phyloP scores from a whole-genome alignment of 1,140 invertebrate species.

The Venustaconcha ellipsiformis region DNA sequence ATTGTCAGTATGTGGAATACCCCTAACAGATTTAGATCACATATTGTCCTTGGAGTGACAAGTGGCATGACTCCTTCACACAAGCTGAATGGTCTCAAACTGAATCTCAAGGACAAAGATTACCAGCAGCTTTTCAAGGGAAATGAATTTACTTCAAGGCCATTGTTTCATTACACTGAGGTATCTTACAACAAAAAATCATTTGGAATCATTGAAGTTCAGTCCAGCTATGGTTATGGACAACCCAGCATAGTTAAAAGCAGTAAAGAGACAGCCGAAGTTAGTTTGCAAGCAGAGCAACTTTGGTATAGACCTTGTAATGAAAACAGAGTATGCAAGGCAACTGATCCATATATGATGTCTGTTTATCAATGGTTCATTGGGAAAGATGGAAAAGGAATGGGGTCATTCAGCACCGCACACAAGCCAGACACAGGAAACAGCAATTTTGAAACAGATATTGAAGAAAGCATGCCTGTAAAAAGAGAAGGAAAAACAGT shows the following conservation, averaged over 20 bases:
- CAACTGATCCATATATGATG: slow-evolving; percentile 4
- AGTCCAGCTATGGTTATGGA: slow-evolving; percentile 16
- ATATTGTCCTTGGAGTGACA: slow-evolving; percentile 21
- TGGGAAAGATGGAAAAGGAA: background rate
- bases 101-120: background rate
- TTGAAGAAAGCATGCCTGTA: too few relatives aligned
- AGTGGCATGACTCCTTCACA: background rate
- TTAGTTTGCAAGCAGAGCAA: slow-evolving; percentile 10
- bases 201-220: slow-evolving; percentile 19
- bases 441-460: too few relatives aligned
- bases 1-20: slow-evolving; percentile 30
- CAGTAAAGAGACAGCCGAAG: background rate
- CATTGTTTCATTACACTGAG: background rate
- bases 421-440: too few relatives aligned
- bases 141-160: slow-evolving; percentile 9
- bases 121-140: background rate
- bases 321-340: slow-evolving; percentile 3
- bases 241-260: slow-evolving; percentile 15
- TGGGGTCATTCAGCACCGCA: too few relatives aligned
- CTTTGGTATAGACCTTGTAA: slow-evolving; percentile 14
- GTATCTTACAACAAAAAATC: slow-evolving; percentile 7
- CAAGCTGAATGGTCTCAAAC: background rate
- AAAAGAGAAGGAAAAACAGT: too few relatives aligned
- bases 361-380: slow-evolving; percentile 17
- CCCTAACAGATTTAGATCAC: slow-evolving; percentile 12